These are phyloP conservation scores for Furcifer pardalis DNA, from an alignment of 2,797 vertebrate species.

Conservation along the genomic window DNA sequence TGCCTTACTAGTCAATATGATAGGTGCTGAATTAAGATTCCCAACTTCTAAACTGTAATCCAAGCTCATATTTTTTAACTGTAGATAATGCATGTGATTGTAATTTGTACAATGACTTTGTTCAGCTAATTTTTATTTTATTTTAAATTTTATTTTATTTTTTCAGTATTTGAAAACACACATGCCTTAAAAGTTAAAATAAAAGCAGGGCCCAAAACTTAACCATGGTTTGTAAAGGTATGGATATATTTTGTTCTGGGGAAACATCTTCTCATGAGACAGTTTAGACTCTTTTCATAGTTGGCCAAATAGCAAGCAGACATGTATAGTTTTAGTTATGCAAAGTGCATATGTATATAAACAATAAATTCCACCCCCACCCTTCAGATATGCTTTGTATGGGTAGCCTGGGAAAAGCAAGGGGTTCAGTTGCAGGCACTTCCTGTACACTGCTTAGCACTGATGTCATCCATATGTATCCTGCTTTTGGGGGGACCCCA, in stretches of 20 bases:
- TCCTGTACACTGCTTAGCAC: neutral
- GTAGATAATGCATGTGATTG: conserved; percentile 80
- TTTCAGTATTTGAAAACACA: conserved; percentile 78
- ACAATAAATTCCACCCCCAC: neutral
- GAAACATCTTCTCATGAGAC: conserved; percentile 65
- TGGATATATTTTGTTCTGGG: conserved; percentile 65
- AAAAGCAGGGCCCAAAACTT: conserved; percentile 80
- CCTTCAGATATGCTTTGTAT: neutral
- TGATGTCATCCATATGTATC: neutral
- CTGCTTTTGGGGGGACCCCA: neutral
- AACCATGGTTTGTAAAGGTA: conserved; percentile 71
- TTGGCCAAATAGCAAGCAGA: neutral
- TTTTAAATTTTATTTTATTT: conserved; percentile 56
- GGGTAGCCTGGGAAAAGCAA: neutral
- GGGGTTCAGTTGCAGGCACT: neutral
- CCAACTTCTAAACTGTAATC: conserved; percentile 81
- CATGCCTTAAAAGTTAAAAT: conserved; percentile 80
- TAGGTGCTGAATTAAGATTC: conserved; percentile 85
- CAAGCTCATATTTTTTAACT: conserved; percentile 76
- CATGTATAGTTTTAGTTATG: neutral
- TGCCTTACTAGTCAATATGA: conserved; percentile 86
- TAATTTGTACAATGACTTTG: conserved; percentile 74
- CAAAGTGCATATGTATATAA: neutral
- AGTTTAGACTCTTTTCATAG: neutral
- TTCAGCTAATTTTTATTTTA: neutral